Evolutionary conservation across 2,888 invertebrate species (phyloP).

Genomic region (Helleia helle): DNA sequence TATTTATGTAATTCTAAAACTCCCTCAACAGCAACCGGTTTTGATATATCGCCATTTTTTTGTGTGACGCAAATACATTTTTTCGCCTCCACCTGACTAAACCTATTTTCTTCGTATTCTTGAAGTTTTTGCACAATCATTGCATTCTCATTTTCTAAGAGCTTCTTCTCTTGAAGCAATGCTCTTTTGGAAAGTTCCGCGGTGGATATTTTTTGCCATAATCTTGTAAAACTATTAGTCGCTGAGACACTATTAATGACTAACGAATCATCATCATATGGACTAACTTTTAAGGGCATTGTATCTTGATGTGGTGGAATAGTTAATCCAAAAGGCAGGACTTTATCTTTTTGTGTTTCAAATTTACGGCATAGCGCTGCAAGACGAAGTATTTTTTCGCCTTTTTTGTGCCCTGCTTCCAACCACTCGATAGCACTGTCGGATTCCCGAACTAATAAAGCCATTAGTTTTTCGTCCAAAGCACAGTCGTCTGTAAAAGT

Average conservation of each 20-base stretch:
- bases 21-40: constrained; percentile 44
- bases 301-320: constrained; percentile 36
- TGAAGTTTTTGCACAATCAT: constrained; percentile 33
- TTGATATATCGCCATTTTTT: constrained; percentile 20
- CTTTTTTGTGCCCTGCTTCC: constrained; percentile 49
- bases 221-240: constrained; percentile 45
- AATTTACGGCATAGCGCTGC: constrained; percentile 70
- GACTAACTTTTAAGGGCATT: constrained; percentile 32
- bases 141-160: constrained; percentile 48
- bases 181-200: constrained; percentile 53
- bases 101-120: constrained; percentile 29
- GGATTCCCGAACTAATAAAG: constrained; percentile 43
- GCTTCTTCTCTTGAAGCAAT: constrained; percentile 44
- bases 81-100: constrained; percentile 26
- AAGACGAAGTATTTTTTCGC: constrained; percentile 64
- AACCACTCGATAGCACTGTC: constrained; percentile 55
- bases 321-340: constrained; percentile 46
- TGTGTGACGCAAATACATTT: constrained; percentile 33
- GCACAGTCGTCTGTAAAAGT: constrained; percentile 36
- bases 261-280: constrained; percentile 45
- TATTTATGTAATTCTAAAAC: constrained; percentile 38
- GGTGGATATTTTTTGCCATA: constrained; percentile 58
- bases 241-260: constrained; percentile 42
- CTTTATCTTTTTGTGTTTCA: constrained; percentile 70
- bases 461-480: constrained; percentile 40